Evolutionary conservation across 2,888 invertebrate species (phyloP), one percentile per base, ranked within the genome.

Genomic region (Drosophila lutescens): DNA sequence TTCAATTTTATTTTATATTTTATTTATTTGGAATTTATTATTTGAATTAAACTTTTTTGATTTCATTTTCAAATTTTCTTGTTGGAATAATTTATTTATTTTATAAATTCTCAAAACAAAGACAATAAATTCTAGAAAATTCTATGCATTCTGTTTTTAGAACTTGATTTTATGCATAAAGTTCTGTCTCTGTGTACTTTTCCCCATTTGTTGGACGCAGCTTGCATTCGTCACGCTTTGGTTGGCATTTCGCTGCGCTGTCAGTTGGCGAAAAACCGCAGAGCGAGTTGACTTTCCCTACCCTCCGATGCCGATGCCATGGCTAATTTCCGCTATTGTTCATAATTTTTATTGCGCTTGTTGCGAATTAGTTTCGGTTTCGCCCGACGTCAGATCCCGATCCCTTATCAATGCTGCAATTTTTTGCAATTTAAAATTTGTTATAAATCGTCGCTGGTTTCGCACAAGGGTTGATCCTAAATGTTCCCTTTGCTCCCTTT

Each of bases 331-430:
- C 76, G 74, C 82, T 80, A 81, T 89, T 89, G 89, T 89, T 88
- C 86, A 89, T 89, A 81, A 86, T 80, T 89, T 89, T 89, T 88
- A 84, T 91, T 89, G 84, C 90, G 72, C 85, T 90, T 88, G 86
- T 85, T 84, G 73, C 76, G 80, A 90, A 91, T 90, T 90, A 90
- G 90, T 90, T 91, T 90, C 88, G 90, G 89, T 90, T 84, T 84
- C 83, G 86, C 67, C 77, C 76, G 62, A 71, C 60, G 71, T 32
- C 50, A 17, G 40, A 8, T 26, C 20, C 41, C 26, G 30, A 46
- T 15, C 23, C 47, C 30, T 12, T 32, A 46, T 53, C 50, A 47
- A 47, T 49, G 60, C 77, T 77, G 79, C 85, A 77, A 76, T 76
- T 80, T 81, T 78, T 81, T 81, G 81, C 80, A 78, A 80, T 81